A percentile compares a stretch with the other conserved stretches of the same genome.
Conservation (phyloP, 2,797 vertebrate genomes). For the Falco rusticolus region DNA sequence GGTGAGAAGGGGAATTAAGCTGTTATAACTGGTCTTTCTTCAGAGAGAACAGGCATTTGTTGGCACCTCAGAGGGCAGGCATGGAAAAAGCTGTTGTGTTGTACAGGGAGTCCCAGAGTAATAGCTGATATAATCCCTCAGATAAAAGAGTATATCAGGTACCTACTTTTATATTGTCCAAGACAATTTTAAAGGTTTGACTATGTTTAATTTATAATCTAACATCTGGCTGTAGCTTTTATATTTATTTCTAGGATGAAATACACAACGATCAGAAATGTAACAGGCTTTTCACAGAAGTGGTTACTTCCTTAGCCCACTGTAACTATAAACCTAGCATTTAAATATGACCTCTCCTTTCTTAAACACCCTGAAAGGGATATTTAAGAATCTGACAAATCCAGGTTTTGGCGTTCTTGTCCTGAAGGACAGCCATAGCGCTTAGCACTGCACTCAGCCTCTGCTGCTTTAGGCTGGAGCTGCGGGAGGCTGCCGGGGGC, state of each 20-base stretch:
- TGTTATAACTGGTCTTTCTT: background rate
- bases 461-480: background rate
- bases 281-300: background rate
- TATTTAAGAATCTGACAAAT: background rate
- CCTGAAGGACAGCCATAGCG: background rate
- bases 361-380: background rate
- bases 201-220: background rate
- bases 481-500: too few species aligned
- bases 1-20: background rate
- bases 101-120: background rate
- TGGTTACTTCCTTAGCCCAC: background rate
- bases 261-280: background rate
- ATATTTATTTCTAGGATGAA: background rate
- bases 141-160: background rate
- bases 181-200: background rate
- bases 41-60: background rate
- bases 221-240: background rate
- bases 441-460: background rate
- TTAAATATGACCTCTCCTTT: background rate
- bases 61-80: background rate
- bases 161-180: background rate
- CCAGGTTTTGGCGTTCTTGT: background rate
- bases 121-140: background rate
- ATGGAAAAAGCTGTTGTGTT: background rate
- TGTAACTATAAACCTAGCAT: background rate